Conservation (phyloP, 2,797 vertebrate species). For the Sebastes kiyomatsui region DNA sequence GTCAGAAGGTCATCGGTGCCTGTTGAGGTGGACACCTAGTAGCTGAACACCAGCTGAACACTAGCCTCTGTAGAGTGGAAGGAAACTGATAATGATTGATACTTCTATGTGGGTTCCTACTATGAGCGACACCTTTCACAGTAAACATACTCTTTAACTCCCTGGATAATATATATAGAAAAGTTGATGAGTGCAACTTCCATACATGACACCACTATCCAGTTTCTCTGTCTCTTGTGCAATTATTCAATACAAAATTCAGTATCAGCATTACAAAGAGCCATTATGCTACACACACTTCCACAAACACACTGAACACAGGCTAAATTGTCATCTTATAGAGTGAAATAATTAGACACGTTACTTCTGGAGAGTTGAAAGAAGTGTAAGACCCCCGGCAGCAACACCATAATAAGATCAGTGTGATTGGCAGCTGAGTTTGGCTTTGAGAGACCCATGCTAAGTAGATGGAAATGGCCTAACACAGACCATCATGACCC, state of each 20-base stretch:
- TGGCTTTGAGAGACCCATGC: background rate
- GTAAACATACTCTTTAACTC: background rate
- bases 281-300: background rate
- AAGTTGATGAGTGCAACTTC: background rate
- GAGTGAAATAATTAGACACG: background rate
- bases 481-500: slow-evolving; percentile 30
- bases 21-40: background rate
- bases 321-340: background rate
- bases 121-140: background rate
- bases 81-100: background rate
- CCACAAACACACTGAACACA: background rate
- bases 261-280: background rate
- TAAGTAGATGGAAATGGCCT: slow-evolving; percentile 22
- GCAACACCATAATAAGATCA: background rate
- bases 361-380: background rate
- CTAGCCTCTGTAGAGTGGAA: background rate
- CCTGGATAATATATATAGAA: background rate
- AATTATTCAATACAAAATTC: background rate
- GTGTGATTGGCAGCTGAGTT: slow-evolving; percentile 21
- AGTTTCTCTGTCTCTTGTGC: background rate
- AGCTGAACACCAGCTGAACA: background rate
- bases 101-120: background rate
- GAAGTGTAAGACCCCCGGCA: too few species aligned
- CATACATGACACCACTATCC: background rate
- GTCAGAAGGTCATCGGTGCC: background rate